phyloP scores from a whole-genome alignment of 1,140 invertebrate species.

The Calycopis cecrops region DNA sequence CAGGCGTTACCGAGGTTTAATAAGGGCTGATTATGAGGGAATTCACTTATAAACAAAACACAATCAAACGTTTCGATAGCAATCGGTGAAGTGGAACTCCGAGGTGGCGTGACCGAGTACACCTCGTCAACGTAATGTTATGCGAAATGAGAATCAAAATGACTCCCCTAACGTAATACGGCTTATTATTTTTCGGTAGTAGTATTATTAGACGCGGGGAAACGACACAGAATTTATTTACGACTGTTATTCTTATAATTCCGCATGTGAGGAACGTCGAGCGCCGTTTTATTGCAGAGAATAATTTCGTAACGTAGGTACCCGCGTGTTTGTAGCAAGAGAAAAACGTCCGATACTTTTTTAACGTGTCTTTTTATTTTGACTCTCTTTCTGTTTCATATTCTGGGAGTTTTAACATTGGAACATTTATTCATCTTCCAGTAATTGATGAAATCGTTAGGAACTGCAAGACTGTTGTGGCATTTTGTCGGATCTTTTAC shows the following conservation, averaged over 20 bases:
- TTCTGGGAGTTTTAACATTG: too few relatives aligned
- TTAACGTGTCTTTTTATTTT: too few relatives aligned
- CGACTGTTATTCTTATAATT: slow-evolving; percentile 5
- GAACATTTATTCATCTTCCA: too few relatives aligned
- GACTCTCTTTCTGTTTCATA: too few relatives aligned
- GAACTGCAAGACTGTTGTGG: too few relatives aligned
- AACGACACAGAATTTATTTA: slow-evolving; percentile 29
- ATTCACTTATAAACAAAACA: slow-evolving; percentile 26
- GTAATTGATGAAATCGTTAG: too few relatives aligned
- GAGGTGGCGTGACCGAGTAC: slow-evolving; percentile 48
- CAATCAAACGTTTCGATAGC: slow-evolving; percentile 36
- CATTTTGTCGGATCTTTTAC: too few relatives aligned
- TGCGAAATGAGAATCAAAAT: slow-evolving; percentile 54
- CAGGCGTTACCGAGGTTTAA: too few relatives aligned
- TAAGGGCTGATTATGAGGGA: slow-evolving; percentile 14
- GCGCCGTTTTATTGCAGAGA: too few relatives aligned
- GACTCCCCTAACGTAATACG: slow-evolving; percentile 46
- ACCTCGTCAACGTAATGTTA: slow-evolving; percentile 48
- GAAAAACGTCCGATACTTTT: too few relatives aligned
- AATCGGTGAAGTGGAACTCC: slow-evolving; percentile 39
- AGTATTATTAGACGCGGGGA: slow-evolving; percentile 34
- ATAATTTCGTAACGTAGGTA: too few relatives aligned
- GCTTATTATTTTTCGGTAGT: slow-evolving; percentile 49
- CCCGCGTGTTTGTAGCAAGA: too few relatives aligned
- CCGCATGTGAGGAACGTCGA: neutral